Conservation (phyloP, 64 coral and sea anemone species). For the Montipora sp. region DNA sequence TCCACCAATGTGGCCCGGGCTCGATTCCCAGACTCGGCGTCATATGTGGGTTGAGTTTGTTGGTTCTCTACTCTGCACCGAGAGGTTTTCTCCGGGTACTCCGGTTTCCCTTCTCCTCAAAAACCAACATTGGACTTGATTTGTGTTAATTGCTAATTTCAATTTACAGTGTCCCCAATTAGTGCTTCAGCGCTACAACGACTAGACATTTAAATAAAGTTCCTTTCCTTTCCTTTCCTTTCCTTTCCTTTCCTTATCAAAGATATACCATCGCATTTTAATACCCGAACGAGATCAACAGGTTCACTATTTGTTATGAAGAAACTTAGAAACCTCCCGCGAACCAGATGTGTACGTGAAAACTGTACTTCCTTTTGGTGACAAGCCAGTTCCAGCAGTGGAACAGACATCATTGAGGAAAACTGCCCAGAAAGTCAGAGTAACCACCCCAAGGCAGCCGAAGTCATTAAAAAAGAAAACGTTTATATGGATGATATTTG, state of each 20-base stretch:
- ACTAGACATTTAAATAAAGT: too few relatives aligned
- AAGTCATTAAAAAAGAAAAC: constrained; percentile 17
- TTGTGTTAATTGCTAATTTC: too few relatives aligned
- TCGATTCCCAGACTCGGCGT: too few relatives aligned
- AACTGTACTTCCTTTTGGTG: neutral
- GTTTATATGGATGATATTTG: constrained; percentile 68
- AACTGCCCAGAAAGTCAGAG: constrained; percentile 47
- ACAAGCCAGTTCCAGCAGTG: constrained; percentile 2
- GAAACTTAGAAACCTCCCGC: neutral
- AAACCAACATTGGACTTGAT: too few relatives aligned
- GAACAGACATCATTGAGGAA: constrained; percentile 48
- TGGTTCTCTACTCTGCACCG: too few relatives aligned
- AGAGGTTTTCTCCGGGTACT: too few relatives aligned
- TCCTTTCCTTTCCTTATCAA: neutral
- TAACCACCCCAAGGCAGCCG: constrained; percentile 32
- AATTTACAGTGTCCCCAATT: too few relatives aligned
- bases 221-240: neutral
- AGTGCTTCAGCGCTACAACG: too few relatives aligned
- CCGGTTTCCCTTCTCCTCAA: too few relatives aligned
- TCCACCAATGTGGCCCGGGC: too few relatives aligned
- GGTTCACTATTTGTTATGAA: neutral
- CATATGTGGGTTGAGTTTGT: too few relatives aligned
- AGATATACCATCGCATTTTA: constrained; percentile 12
- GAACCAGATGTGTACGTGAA: constrained; percentile 9
- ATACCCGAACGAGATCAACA: neutral